Base-by-base conservation (phyloP, 2,113 vertebrate species). In the Eulacestoma nigropectus region DNA sequence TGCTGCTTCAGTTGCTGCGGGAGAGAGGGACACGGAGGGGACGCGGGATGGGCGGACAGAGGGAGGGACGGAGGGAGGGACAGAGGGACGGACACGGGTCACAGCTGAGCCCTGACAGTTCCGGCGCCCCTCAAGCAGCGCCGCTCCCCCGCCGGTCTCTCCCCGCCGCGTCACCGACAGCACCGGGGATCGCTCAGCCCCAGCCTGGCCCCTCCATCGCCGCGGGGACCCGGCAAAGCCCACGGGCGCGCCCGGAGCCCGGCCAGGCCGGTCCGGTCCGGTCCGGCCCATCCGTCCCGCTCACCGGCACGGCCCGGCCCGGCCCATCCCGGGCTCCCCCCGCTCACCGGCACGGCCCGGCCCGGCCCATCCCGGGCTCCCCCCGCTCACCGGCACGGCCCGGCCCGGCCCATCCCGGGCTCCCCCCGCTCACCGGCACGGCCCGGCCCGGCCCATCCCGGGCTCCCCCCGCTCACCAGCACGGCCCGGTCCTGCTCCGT, bases 1-100 rank as follows among this genome's bases (percentile, higher is more conserved):
- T 99, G 99, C 97, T 99, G 99, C 97, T 99, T 99, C 96, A 99
- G 91, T 99, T 99, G 99, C 99, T 95, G 26, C 30, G 22, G 39
- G 52, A 57, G 30, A n/a, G 35, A 62, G 15, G 11, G 35, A 9
- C 44, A 49, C 16, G 30, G 67, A 74, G 20, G 16, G 52, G 47
- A 8, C 1, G n/a, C n/a, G 49, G 59, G 22, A 39, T 2, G 26
- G 56, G 4, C 16, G 33, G 77, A 9, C 29, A 16, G 33, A 18
- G 22, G 22, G 41, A 39, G 8, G 29, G 41, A 37, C 29, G 13
- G 33, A 18, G 22, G 22, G 41, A 39, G 8, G 29, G 41, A 37
- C 29, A 17, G 33, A 15, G 29, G 18, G 42, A 75, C 4, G 16
- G 35, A 6, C 12, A 69, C 1, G 7, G 10, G 22, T 12, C 84